phyloP scores from a whole-genome alignment of 2,113 vertebrate species.

The Balaeniceps rex region DNA sequence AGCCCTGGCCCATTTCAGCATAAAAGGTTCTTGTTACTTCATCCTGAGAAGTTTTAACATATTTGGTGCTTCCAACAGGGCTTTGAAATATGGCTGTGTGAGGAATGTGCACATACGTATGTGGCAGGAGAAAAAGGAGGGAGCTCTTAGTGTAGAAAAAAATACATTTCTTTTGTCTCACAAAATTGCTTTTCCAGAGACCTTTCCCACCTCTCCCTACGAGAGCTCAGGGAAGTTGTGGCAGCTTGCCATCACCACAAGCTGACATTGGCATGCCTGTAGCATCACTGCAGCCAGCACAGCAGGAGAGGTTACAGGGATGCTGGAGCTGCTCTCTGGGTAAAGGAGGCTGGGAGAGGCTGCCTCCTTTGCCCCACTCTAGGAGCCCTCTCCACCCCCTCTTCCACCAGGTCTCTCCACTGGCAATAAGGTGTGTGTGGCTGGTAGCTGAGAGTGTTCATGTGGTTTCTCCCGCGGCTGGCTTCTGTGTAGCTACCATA shows the following conservation, averaged over 20 bases:
- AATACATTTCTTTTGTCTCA: not conserved
- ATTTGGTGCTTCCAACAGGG: not conserved
- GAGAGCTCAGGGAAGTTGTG: not conserved
- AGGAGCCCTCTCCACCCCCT: not conserved
- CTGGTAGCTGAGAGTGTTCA: not conserved
- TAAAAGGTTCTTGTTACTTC: not conserved
- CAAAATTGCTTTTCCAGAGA: not conserved
- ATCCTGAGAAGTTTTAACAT: not conserved
- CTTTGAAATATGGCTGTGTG: not conserved
- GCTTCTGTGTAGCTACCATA: not conserved
- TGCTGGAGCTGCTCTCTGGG: not conserved
- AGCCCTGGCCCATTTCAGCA: not conserved
- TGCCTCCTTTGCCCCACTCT: not conserved
- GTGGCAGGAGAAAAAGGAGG: not conserved
- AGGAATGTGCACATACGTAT: not conserved
- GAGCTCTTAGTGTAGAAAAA: not conserved
- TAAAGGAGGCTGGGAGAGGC: not conserved
- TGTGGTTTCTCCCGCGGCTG: not conserved
- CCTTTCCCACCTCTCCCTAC: not conserved
- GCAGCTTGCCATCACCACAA: not conserved
- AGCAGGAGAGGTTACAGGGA: not conserved
- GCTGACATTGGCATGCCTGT: accelerated
- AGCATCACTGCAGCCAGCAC: not conserved
- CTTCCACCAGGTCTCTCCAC: not conserved
- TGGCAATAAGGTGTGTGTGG: not conserved